These are phyloP conservation scores for Apaloderma vittatum DNA, from an alignment of 2,113 vertebrate genomes.

Conservation along the genomic window DNA sequence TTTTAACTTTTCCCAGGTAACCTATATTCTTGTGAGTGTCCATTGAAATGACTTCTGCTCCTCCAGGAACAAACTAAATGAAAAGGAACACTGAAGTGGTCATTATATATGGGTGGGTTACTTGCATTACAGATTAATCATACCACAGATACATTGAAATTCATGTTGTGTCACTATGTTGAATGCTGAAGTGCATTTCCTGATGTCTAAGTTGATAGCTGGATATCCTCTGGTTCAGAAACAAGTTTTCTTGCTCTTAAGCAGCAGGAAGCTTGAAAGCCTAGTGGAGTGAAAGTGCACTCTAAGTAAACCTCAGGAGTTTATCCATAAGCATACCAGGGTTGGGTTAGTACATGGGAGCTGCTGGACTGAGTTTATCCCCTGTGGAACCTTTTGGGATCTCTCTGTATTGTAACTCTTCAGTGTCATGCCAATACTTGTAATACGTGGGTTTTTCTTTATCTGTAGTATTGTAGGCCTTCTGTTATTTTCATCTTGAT, in stretches of 20 bases:
- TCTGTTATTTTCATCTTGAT: not conserved
- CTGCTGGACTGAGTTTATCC: not conserved
- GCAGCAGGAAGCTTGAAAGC: not conserved
- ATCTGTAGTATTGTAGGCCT: not conserved
- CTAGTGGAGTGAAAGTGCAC: not conserved
- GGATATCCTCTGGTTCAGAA: not conserved
- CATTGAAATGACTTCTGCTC: not conserved
- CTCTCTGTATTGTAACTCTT: not conserved
- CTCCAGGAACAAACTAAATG: not conserved
- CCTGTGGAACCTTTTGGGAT: not conserved
- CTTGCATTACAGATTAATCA: not conserved
- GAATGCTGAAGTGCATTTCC: not conserved
- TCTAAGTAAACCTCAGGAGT: not conserved
- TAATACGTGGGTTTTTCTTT: not conserved
- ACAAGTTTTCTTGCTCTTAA: not conserved
- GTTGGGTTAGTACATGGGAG: not conserved
- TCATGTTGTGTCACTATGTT: not conserved
- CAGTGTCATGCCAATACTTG: not conserved
- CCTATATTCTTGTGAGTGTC: not conserved
- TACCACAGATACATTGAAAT: not conserved
- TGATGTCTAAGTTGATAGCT: not conserved
- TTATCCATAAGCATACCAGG: not conserved
- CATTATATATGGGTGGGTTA: not conserved
- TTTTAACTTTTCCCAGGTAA: not conserved
- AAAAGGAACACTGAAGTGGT: fast-evolving